Evolutionary conservation across 2,888 invertebrate genomes (phyloP), one percentile per base, ranked within the genome.

Genomic region (Lasioglossum pauxillum): DNA sequence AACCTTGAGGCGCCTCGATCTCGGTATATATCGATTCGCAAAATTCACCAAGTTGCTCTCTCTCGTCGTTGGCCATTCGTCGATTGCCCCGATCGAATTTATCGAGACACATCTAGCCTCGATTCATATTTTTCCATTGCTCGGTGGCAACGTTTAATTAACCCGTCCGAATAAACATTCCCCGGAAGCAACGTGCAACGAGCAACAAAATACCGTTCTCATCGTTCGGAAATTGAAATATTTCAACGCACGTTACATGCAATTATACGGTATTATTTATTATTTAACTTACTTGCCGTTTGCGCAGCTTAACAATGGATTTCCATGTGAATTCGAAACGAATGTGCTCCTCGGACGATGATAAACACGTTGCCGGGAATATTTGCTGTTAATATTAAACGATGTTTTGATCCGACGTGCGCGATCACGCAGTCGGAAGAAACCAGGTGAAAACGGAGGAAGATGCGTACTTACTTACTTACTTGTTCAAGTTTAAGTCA

Each of bases 91-190:
- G 31, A 64, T 31, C 64, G 64, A 64, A 64, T 31, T 64, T 31
- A 46, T 53, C 44, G 78, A 75, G 41, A 41, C 67, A 12, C 23
- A 16, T 38, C 16, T 49, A 46, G 38, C 72, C 35, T 23, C 46
- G 64, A 72, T 77, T 64, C 19, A 67, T 69, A 46, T 72, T 73
- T 49, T 7, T 27, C 31, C 72, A 31, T 41, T 71, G 38, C 19
- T 5, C 16, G 27, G 27, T 3, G 16, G 57, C 31, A 64, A 23
- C 60, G 44, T 73, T 73, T 46, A 80, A 80, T 80, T 71, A 75
- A 80, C 12, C 60, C 14, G 46, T 57, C 12, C 19, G 44, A 44
- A 5, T 49, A 8, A 12, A 71, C 49, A 41, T 73, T 64, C 8
- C 19, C 23, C 19, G 38, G 35, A 38, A 38, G 38, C 5, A 27